Conservation (phyloP, 2,888 invertebrate species). For the Brachynemurus nebulosus region DNA sequence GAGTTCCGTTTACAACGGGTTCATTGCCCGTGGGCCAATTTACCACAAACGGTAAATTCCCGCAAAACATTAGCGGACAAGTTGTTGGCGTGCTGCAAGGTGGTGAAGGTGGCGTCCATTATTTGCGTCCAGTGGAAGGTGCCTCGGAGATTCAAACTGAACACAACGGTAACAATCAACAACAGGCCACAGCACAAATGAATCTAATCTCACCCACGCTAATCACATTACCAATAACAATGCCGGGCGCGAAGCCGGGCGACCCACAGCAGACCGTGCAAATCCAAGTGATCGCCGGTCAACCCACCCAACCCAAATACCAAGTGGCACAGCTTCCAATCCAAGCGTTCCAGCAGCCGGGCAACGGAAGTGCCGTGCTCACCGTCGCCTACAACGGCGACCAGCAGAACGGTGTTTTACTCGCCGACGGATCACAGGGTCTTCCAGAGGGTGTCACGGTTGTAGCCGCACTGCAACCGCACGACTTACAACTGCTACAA, state of each 20-base stretch:
- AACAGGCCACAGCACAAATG: constrained; percentile 13
- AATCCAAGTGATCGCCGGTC: constrained; percentile 45
- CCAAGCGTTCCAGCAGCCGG: constrained; percentile 53
- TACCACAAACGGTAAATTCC: constrained; percentile 43
- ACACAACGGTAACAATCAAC: constrained; percentile 19
- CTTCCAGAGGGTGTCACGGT: constrained; percentile 50
- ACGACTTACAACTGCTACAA: constrained; percentile 50
- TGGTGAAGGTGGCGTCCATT: constrained; percentile 61
- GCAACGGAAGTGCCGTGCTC: constrained; percentile 47
- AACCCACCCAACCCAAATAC: constrained; percentile 41
- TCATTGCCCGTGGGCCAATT: constrained; percentile 47
- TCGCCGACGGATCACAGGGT: constrained; percentile 33
- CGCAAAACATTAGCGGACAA: constrained; percentile 57
- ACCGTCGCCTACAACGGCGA: constrained; percentile 59
- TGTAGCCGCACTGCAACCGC: constrained; percentile 50
- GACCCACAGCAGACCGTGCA: constrained; percentile 68
- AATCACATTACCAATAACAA: constrained; percentile 64
- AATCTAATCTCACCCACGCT: constrained; percentile 43
- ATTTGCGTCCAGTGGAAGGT: constrained; percentile 49
- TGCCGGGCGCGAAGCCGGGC: constrained; percentile 59
- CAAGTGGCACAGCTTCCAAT: constrained; percentile 61
- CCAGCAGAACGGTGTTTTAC: constrained; percentile 33
- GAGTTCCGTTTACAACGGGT: constrained; percentile 43
- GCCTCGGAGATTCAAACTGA: constrained; percentile 26
- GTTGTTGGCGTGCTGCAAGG: constrained; percentile 56